Base-by-base conservation (phyloP, 2,113 vertebrate species). In the Chroicocephalus ridibundus region DNA sequence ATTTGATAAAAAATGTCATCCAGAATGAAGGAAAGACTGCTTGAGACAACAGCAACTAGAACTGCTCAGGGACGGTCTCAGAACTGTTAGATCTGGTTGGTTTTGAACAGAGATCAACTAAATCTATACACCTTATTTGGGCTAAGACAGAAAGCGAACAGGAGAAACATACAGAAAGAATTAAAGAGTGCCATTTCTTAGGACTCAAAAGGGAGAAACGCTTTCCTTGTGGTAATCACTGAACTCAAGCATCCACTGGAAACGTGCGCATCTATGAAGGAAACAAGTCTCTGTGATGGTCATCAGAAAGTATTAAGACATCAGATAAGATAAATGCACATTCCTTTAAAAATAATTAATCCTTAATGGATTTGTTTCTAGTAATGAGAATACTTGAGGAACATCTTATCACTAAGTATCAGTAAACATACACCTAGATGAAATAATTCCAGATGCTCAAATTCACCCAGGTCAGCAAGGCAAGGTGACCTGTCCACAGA, bases 41-140 rank as follows among this genome's bases (percentile, higher is more conserved):
- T 58, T 1, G 1, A 65, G 25, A 65, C 15, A 65, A 52, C 16
- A 58, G 51, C 15, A 70, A 47, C 13, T 46, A 31, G 4, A 88
- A 60, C 4, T 52, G 14, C 12, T 34, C 5, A 2, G 11, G 25
- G 13, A 42, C 5, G 0, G 32, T 13, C 5, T n/a, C 57, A 58
- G 34, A 54, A 52, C 19, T 13, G 1, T 29, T 71, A 29, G 38
- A 66, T 49, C 36, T 54, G 15, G 16, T 18, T 66, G 24, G 8
- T 21, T 94, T 55, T 55, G 46, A 65, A 71, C 22, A 2, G 12
- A 42, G 12, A 47, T 47, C n/a, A 49, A 65, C 31, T 29, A 71
- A 34, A 84, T 9, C 9, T 61, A 55, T 10, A 60, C 4, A 42
- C 2, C 6, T 36, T 42, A 40, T 27, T 54, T 68, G 22, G 26